phyloP scores from a whole-genome alignment of 1,140 invertebrate genomes.

The Sarcophaga peregrina region DNA sequence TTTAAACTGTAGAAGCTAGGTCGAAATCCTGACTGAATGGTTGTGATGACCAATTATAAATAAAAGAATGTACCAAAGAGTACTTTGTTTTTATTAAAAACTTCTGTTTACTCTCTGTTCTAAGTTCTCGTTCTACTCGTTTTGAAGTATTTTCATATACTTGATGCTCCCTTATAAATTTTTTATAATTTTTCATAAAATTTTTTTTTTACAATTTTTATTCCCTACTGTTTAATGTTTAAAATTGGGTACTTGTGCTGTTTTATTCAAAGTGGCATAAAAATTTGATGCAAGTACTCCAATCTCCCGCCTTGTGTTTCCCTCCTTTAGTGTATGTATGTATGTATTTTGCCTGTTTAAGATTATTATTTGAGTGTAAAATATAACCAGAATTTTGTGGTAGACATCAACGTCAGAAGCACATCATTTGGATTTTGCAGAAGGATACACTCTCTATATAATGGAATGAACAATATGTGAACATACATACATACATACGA shows the following conservation, averaged over 20 bases:
- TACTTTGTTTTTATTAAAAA: too few relatives aligned
- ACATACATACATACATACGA: too few relatives aligned
- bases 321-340: neutral
- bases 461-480: too few relatives aligned
- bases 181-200: too few relatives aligned
- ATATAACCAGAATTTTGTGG: constrained; percentile 34
- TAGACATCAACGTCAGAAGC: constrained; percentile 35
- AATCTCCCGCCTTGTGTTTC: neutral
- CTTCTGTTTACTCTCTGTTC: too few relatives aligned
- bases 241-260: neutral
- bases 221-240: neutral
- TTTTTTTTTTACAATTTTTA: neutral
- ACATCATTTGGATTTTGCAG: constrained; percentile 10
- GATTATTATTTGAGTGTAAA: constrained; percentile 34
- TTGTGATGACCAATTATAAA: too few relatives aligned
- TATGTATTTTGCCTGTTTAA: neutral
- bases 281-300: neutral
- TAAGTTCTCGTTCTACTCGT: too few relatives aligned
- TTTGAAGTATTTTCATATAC: too few relatives aligned
- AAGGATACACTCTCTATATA: neutral
- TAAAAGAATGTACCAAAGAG: too few relatives aligned
- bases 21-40: too few relatives aligned
- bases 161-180: too few relatives aligned
- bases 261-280: neutral
- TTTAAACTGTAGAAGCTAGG: too few relatives aligned